Conservation (phyloP, 2,888 invertebrate species). For the Metalampra italica region DNA sequence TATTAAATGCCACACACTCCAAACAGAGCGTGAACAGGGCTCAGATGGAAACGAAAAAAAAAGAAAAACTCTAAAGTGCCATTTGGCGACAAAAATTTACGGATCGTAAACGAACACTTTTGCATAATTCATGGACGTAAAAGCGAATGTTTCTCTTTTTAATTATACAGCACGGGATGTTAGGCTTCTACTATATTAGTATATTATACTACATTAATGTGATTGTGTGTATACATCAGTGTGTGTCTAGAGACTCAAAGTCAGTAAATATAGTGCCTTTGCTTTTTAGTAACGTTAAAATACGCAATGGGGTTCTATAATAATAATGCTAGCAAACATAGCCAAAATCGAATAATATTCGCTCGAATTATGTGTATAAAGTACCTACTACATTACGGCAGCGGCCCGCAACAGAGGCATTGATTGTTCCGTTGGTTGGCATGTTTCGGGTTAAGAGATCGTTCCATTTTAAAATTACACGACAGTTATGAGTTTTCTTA, state of each 20-base stretch:
- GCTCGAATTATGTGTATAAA: too few relatives aligned
- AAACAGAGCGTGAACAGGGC: conserved; percentile 30
- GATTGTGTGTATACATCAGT: background rate
- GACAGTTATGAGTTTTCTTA: too few relatives aligned
- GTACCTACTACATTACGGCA: too few relatives aligned
- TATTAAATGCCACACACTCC: conserved; percentile 21
- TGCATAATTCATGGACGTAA: conserved; percentile 76
- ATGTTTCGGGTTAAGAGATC: too few relatives aligned
- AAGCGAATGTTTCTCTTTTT: conserved; percentile 74
- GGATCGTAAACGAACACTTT: conserved; percentile 70
- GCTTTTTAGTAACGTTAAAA: background rate
- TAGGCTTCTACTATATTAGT: conserved; percentile 64
- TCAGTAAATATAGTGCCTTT: conserved; percentile 4
- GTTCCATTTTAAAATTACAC: too few relatives aligned
- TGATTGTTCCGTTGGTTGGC: too few relatives aligned
- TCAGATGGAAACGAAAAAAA: conserved; percentile 30
- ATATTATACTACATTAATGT: conserved; percentile 51
- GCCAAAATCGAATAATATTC: too few relatives aligned
- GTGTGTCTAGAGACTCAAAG: background rate
- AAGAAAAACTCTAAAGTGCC: conserved; percentile 45
- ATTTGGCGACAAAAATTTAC: conserved; percentile 68
- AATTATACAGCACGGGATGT: conserved; percentile 74
- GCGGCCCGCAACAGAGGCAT: too few relatives aligned
- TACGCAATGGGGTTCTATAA: too few relatives aligned
- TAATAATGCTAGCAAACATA: too few relatives aligned